A percentile compares a stretch with the other conserved stretches of the same genome.
Conservation (phyloP, 2,888 invertebrate species). For the Acanthosepion pharaonis region DNA sequence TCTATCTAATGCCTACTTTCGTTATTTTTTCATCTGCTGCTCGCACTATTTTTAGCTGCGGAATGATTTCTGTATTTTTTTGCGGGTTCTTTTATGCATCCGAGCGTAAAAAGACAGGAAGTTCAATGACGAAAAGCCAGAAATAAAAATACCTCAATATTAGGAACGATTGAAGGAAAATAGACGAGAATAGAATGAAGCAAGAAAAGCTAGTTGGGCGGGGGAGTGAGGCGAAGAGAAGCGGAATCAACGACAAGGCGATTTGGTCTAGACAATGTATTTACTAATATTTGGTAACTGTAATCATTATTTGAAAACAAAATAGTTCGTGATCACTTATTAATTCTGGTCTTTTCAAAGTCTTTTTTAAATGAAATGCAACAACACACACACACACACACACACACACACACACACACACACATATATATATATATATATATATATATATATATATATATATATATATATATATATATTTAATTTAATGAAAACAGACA, state of each 20-base stretch:
- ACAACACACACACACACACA: too few relatives aligned
- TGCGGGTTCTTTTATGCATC: not conserved
- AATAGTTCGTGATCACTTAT: not conserved
- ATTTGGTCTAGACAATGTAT: not conserved
- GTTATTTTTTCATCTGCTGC: not conserved
- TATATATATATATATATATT: too few relatives aligned
- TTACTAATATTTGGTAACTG: not conserved
- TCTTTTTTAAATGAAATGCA: too few relatives aligned
- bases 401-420: too few relatives aligned
- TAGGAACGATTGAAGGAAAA: not conserved
- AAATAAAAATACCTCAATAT: not conserved
- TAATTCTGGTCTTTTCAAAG: not conserved
- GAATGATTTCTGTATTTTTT: conserved; percentile 2
- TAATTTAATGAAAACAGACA: too few relatives aligned
- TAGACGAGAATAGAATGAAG: not conserved
- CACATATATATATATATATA: too few relatives aligned
- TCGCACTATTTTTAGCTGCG: not conserved
- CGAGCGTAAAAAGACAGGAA: not conserved
- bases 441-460: too few relatives aligned
- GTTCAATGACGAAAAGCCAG: not conserved
- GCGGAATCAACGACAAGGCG: not conserved
- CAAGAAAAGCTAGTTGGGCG: not conserved
- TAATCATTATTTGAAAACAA: not conserved
- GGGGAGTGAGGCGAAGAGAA: not conserved
- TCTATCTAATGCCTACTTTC: not conserved